Evolutionary conservation across 2,113 vertebrate genomes (phyloP).

Genomic region (Gasterosteus aculeatus): DNA sequence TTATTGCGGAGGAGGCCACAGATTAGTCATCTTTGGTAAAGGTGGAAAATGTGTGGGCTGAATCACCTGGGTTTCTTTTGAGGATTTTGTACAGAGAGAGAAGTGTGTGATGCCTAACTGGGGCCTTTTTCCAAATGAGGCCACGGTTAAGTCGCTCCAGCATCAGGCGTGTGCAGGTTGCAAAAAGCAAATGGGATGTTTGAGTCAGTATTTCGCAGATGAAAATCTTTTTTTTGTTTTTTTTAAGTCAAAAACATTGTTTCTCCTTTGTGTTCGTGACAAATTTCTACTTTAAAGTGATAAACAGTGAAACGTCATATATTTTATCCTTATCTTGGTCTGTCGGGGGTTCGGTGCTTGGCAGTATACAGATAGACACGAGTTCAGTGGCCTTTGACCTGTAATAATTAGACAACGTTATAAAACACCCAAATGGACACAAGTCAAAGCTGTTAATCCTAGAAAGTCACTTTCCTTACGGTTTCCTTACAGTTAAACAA

Average conservation of each 20-base stretch:
- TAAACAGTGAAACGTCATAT: not conserved
- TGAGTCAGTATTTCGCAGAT: not conserved
- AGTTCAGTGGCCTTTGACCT: not conserved
- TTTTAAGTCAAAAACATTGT: not conserved
- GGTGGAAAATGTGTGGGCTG: slow-evolving; percentile 62
- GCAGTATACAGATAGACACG: not conserved
- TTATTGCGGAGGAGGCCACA: slow-evolving; percentile 51
- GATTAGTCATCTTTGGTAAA: slow-evolving; percentile 64
- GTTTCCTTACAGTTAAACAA: not conserved
- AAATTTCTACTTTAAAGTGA: not conserved
- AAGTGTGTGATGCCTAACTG: not conserved
- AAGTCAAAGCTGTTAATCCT: not conserved
- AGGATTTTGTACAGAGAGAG: slow-evolving; percentile 24
- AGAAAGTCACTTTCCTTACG: not conserved
- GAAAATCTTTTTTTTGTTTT: not conserved
- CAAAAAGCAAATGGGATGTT: not conserved
- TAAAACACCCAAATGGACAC: not conserved
- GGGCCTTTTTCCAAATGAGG: not conserved
- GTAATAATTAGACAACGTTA: not conserved
- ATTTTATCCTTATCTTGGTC: too few relatives aligned
- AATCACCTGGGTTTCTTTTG: slow-evolving; percentile 41
- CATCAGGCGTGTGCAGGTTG: too few relatives aligned
- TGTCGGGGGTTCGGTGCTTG: too few relatives aligned
- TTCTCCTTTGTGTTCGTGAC: not conserved
- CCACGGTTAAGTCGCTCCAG: not conserved